Percentiles rank a stretch among this genome's conserved stretches.
These are phyloP conservation scores for Phacellophora camtschatica DNA, from an alignment of 30 jellyfish, hydroid and myxozoan species.

Conservation along the genomic window DNA sequence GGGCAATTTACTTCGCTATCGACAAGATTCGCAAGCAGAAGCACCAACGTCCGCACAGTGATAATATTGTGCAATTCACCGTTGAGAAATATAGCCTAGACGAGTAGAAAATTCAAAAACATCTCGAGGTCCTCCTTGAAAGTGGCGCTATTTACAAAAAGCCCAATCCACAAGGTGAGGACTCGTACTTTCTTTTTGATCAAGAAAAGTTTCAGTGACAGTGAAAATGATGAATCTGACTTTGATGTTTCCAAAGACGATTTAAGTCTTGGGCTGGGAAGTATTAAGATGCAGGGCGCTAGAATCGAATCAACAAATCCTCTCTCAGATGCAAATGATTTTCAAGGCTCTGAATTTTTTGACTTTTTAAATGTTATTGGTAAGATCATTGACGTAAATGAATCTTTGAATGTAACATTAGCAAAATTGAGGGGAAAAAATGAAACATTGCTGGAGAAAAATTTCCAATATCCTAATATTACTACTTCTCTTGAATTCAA, in stretches of 20 bases:
- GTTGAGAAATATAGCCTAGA: not conserved
- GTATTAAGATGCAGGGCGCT: not conserved
- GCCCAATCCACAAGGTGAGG: slow-evolving; percentile 1
- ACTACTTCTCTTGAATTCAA: not conserved
- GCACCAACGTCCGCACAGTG: not conserved
- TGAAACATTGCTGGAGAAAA: not conserved
- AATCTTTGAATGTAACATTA: not conserved
- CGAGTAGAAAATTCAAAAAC: not conserved
- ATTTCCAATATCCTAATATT: not conserved
- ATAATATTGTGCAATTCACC: not conserved
- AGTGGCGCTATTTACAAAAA: not conserved
- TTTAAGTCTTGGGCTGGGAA: not conserved
- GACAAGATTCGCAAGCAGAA: not conserved
- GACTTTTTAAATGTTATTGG: not conserved
- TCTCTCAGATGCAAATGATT: slow-evolving; percentile 1
- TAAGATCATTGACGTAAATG: slow-evolving; percentile 1
- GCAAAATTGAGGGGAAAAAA: not conserved
- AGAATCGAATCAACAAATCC: not conserved
- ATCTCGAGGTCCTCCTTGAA: not conserved
- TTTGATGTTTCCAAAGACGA: not conserved
- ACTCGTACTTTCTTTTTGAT: not conserved
- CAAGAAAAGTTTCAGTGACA: not conserved
- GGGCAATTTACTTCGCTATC: not conserved
- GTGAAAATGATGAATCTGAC: slow-evolving; percentile 5
- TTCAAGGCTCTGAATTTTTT: not conserved